Percentiles rank a stretch among this genome's conserved stretches.
Conservation (phyloP, 2,797 vertebrate genomes). For the Antrozous pallidus region DNA sequence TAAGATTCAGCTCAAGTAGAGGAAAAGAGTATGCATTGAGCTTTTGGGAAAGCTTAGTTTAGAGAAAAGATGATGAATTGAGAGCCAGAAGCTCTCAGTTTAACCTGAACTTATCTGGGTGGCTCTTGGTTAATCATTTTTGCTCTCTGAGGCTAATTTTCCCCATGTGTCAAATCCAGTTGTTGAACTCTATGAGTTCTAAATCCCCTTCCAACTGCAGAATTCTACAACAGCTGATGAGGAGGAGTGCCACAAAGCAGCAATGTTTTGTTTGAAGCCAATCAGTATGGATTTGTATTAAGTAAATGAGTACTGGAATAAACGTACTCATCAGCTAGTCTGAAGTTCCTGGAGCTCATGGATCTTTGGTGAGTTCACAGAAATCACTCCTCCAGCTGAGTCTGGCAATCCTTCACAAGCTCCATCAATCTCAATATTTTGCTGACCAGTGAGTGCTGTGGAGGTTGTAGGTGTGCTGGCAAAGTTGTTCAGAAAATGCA, state of each 20-base stretch:
- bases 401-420: neutral
- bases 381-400: neutral
- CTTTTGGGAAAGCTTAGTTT: neutral
- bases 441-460: neutral
- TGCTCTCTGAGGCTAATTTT: neutral
- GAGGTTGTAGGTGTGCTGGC: neutral
- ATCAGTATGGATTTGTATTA: neutral
- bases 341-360: neutral
- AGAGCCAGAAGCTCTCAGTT: neutral
- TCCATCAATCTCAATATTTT: neutral
- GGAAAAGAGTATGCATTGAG: neutral
- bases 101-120: neutral
- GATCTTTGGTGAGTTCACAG: neutral
- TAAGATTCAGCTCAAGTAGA: neutral
- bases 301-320: neutral
- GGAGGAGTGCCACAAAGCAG: neutral
- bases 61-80: neutral
- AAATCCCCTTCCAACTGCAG: neutral
- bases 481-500: neutral
- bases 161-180: neutral
- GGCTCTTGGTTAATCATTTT: neutral
- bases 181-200: neutral
- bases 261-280: neutral
- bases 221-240: neutral
- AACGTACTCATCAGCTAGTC: neutral